Base-by-base conservation (phyloP, 2,888 invertebrate species). In the Drosophila infuscata region DNA sequence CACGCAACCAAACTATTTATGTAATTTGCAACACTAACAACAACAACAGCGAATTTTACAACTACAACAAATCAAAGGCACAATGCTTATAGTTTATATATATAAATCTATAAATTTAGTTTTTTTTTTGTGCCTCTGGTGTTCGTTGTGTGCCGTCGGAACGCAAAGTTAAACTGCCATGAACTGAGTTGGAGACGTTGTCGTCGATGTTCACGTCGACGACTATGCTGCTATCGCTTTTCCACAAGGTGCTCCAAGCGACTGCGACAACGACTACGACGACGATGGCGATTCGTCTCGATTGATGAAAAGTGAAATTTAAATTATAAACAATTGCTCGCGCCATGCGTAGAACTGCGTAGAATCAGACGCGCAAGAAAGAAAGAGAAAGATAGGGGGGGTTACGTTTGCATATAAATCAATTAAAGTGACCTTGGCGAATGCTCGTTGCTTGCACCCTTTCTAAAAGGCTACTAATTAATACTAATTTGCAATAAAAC, bases 81-180 rank as follows among this genome's bases (percentile, higher is more conserved):
- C 51, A 38, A 59, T 53, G 63, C 52, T 49, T 52, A 57, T 53
- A 49, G 43, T 15, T 46, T 63, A 29, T 70, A 20, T 46, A 41
- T 46, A 41, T 59, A 25, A 25, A 25, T 25, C 25, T 25, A 35
- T 66, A 25, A 17, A 11, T 61, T 56, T 65, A n/a, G 38, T 57
- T 59, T 20, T 46, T 15, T 15, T 38, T 49, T 74, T 57, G 12
- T n/a, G 62, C 61, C 63, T 77, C 76, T 69, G 64, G 67, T 73
- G 48, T 41, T 36, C 69, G 85, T 87, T 68, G 81, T 73, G 79
- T 60, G 54, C 74, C 79, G 78, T 84, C 89, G 84, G 69, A 70
- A 70, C 83, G 60, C 72, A 74, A 81, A 71, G 59, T 60, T 87
- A 88, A 87, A 87, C 87, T 87, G 89, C 87, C 87, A 76, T 87